These are phyloP conservation scores for Periophthalmus magnuspinnatus DNA, from an alignment of 2,797 vertebrate species.

Conservation along the genomic window DNA sequence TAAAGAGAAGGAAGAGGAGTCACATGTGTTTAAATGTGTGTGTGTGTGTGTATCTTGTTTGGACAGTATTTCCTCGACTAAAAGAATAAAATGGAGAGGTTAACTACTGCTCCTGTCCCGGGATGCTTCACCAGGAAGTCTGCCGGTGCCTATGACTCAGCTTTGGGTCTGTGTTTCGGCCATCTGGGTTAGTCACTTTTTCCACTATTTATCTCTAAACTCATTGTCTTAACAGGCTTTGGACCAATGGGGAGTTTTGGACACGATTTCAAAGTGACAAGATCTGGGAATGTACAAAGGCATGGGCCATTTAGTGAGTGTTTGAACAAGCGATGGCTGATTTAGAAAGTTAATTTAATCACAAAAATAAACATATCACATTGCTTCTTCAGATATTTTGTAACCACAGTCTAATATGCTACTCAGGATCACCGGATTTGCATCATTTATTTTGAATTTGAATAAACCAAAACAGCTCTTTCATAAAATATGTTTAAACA, in stretches of 20 bases:
- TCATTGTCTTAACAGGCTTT: conserved; percentile 3
- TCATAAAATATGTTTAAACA: too few relatives aligned
- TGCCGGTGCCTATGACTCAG: background rate
- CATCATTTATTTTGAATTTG: background rate
- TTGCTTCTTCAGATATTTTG: background rate
- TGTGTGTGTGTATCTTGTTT: background rate
- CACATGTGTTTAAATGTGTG: background rate
- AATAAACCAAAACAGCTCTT: background rate
- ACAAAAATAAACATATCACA: background rate
- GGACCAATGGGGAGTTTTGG: conserved; percentile 6
- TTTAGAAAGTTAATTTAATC: conserved; percentile 5
- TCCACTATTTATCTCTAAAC: conserved; percentile 11
- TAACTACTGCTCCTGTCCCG: background rate
- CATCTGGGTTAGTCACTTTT: background rate
- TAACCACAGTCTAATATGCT: background rate
- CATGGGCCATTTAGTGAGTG: conserved; percentile 3
- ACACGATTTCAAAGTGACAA: background rate
- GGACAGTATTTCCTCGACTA: conserved; percentile 1
- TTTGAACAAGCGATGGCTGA: background rate
- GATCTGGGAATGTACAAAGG: conserved; percentile 5
- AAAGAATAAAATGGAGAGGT: background rate
- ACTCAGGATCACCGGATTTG: background rate
- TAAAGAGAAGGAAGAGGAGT: conserved; percentile 11
- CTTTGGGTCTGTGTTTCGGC: background rate
- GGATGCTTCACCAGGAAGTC: background rate